These are phyloP conservation scores for Drosophila baimaii DNA, from an alignment of 1,140 invertebrate genomes.

Conservation along the genomic window DNA sequence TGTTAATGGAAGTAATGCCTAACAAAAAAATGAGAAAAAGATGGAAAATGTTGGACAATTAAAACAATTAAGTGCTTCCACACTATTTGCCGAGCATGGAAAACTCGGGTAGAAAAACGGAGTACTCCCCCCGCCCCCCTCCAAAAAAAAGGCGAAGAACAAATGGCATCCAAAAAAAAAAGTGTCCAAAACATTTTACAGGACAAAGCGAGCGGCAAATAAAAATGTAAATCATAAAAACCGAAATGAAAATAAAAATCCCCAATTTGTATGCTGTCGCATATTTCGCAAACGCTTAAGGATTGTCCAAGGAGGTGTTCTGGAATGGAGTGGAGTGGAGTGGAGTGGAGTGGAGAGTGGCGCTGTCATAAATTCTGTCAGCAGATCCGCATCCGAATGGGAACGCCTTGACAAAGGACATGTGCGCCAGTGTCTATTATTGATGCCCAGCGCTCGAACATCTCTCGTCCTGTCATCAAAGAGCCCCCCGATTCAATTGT, in stretches of 20 bases:
- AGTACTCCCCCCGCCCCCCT: too few species aligned
- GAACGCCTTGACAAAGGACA: slow-evolving; percentile 67
- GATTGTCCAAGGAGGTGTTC: slow-evolving; percentile 50
- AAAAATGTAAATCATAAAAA: slow-evolving; percentile 80
- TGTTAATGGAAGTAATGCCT: slow-evolving; percentile 66
- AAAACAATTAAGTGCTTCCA: slow-evolving; percentile 74
- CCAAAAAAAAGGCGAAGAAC: slow-evolving; percentile 18
- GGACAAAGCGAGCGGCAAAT: slow-evolving; percentile 53
- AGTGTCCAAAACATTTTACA: slow-evolving; percentile 70
- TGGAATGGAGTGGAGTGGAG: background rate
- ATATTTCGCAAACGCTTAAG: slow-evolving; percentile 69
- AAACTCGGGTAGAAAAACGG: slow-evolving; percentile 34
- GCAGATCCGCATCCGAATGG: slow-evolving; percentile 38
- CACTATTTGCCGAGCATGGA: slow-evolving; percentile 68
- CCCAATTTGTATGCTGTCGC: slow-evolving; percentile 81
- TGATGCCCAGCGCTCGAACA: slow-evolving; percentile 56
- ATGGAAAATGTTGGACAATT: slow-evolving; percentile 57
- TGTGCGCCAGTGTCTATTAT: slow-evolving; percentile 68
- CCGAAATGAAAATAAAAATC: slow-evolving; percentile 79
- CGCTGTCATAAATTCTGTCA: slow-evolving; percentile 72
- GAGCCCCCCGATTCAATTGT: slow-evolving; percentile 62
- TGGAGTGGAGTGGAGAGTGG: background rate
- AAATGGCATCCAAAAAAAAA: slow-evolving; percentile 40
- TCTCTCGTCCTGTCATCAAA: slow-evolving; percentile 71
- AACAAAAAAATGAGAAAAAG: slow-evolving; percentile 10